Evolutionary conservation across 2,888 invertebrate genomes (phyloP).

Genomic region (Brenthis daphne): DNA sequence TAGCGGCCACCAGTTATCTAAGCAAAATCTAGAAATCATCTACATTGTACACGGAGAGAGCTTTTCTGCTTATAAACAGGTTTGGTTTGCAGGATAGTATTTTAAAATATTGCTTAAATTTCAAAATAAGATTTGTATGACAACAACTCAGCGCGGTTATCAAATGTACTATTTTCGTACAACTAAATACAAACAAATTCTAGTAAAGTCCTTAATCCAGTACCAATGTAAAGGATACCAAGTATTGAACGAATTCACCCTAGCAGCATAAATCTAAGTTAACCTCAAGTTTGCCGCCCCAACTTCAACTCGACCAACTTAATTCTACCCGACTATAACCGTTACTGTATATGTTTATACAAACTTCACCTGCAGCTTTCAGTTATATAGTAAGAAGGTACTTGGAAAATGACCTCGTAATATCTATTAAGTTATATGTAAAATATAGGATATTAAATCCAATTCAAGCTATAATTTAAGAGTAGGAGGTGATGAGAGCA

Average conservation of each 20-base stretch:
- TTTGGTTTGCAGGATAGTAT: too few species aligned
- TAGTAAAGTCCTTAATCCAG: not conserved
- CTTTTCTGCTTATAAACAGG: too few species aligned
- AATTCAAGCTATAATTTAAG: too few species aligned
- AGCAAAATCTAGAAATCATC: too few species aligned
- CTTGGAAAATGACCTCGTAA: constrained; percentile 7
- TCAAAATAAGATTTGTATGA: too few species aligned
- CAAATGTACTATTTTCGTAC: too few species aligned
- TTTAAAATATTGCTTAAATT: too few species aligned
- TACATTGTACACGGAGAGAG: too few species aligned
- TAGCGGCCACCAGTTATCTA: too few species aligned
- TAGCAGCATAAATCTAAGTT: constrained; percentile 64
- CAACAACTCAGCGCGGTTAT: too few species aligned
- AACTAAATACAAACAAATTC: not conserved
- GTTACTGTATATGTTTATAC: constrained; percentile 20
- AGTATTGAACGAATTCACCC: constrained; percentile 10
- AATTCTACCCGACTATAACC: constrained; percentile 45
- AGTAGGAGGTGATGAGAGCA: too few species aligned
- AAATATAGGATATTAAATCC: too few species aligned
- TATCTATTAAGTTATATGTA: not conserved
- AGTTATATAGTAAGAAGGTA: constrained; percentile 16
- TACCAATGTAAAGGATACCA: constrained; percentile 6
- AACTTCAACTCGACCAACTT: constrained; percentile 44
- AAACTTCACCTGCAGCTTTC: constrained; percentile 15
- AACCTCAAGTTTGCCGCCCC: constrained; percentile 45